phyloP scores from a whole-genome alignment of 2,113 vertebrate species.

The Athene cunicularia region DNA sequence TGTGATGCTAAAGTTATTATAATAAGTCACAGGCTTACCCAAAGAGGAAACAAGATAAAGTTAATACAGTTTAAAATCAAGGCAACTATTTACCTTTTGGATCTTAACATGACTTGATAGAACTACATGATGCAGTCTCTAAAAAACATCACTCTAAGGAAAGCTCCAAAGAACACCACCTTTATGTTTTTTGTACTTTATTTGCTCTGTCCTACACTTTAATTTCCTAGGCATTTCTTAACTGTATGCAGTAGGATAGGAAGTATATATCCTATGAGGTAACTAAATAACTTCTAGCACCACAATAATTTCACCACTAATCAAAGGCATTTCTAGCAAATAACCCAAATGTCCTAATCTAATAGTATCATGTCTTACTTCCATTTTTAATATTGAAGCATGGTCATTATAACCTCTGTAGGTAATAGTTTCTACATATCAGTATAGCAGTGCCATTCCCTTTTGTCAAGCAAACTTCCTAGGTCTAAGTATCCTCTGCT shows the following conservation, averaged over 20 bases:
- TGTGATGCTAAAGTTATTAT: not conserved
- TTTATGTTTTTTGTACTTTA: not conserved
- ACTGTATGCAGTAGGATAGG: not conserved
- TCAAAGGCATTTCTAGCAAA: slow-evolving; percentile 19
- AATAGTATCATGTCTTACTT: not conserved
- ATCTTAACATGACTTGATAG: not conserved
- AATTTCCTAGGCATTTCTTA: not conserved
- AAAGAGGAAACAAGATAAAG: not conserved
- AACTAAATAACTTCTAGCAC: slow-evolving; percentile 1
- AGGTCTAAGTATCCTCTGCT: not conserved
- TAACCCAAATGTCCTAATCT: not conserved
- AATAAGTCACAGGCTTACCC: not conserved
- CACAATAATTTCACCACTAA: not conserved
- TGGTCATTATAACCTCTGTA: not conserved
- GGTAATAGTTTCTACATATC: not conserved
- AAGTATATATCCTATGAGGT: not conserved
- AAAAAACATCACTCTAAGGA: not conserved
- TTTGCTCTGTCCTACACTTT: not conserved
- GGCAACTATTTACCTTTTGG: not conserved
- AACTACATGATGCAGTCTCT: not conserved
- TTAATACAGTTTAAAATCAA: not conserved
- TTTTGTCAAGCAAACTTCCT: not conserved
- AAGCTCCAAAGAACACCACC: not conserved
- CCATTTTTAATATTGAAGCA: not conserved
- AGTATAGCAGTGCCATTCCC: not conserved